A percentile compares a stretch with the other conserved stretches of the same genome.
Conservation (phyloP, 2,888 invertebrate species). For the Fabriciana adippe region DNA sequence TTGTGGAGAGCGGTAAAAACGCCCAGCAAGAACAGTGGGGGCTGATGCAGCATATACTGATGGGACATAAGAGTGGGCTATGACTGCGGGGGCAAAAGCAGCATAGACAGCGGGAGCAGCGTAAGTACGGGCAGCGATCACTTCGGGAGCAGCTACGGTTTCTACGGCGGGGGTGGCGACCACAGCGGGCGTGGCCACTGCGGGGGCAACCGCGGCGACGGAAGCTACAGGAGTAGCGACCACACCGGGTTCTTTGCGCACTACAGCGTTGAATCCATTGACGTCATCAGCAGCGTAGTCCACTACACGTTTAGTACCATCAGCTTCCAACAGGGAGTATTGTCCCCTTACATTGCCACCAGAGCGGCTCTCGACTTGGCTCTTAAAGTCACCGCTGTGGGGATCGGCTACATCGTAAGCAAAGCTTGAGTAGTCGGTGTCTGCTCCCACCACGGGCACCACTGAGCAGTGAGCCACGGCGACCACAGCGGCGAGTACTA, state of each 20-base stretch:
- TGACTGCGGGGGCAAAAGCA: conserved; percentile 41
- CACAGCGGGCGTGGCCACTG: conserved; percentile 43
- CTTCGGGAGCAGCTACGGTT: conserved; percentile 38
- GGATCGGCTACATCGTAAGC: conserved; percentile 82
- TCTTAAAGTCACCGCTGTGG: conserved; percentile 82
- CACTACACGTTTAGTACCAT: conserved; percentile 81
- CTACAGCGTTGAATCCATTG: conserved; percentile 83
- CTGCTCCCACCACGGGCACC: conserved; percentile 79
- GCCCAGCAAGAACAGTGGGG: conserved; percentile 40
- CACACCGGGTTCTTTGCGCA: conserved; percentile 76
- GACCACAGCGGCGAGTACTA: conserved; percentile 66
- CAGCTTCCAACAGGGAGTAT: conserved; percentile 80
- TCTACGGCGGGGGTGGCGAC: conserved; percentile 45
- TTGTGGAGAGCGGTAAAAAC: conserved; percentile 42
- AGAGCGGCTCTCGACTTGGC: conserved; percentile 79
- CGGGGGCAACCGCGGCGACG: conserved; percentile 52
- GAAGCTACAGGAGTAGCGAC: conserved; percentile 59
- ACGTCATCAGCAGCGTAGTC: conserved; percentile 82
- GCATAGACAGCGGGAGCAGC: conserved; percentile 42
- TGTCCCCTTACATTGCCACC: conserved; percentile 80
- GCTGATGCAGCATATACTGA: conserved; percentile 40
- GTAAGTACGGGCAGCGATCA: conserved; percentile 38
- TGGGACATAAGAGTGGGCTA: conserved; percentile 45
- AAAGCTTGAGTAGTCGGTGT: conserved; percentile 77
- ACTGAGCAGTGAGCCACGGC: conserved; percentile 66